phyloP scores from a whole-genome alignment of 2,797 vertebrate genomes.

The Cygnus olor region DNA sequence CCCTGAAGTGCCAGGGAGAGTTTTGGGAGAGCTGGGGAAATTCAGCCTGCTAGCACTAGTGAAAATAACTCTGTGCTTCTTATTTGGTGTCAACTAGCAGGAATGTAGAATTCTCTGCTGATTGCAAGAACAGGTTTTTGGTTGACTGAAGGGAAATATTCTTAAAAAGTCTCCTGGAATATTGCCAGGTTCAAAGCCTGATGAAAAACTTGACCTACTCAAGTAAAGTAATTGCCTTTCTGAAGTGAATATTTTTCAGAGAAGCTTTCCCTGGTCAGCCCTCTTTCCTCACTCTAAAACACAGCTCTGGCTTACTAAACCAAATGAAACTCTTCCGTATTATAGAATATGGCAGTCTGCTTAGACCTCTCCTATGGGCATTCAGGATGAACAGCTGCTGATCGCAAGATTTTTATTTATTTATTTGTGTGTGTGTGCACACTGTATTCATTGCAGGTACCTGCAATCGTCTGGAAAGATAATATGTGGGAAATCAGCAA shows the following conservation, averaged over 20 bases:
- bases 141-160: background rate
- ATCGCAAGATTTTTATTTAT: background rate
- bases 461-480: background rate
- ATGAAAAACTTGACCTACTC: background rate
- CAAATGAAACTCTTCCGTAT: background rate
- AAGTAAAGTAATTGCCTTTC: background rate
- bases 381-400: background rate
- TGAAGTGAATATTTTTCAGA: background rate
- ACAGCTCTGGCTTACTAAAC: background rate
- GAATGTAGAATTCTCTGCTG: conserved; percentile 27
- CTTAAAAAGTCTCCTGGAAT: background rate
- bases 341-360: background rate
- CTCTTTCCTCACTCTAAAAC: background rate
- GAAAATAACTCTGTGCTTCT: background rate
- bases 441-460: background rate
- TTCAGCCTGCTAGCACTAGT: background rate
- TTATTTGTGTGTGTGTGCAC: background rate
- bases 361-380: background rate
- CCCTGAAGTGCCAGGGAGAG: background rate
- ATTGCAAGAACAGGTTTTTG: conserved; percentile 42
- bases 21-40: background rate
- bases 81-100: background rate
- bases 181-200: background rate
- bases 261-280: background rate
- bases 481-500: background rate